Evolutionary conservation across 2,113 vertebrate species (phyloP).

Genomic region (Polyodon spathula): DNA sequence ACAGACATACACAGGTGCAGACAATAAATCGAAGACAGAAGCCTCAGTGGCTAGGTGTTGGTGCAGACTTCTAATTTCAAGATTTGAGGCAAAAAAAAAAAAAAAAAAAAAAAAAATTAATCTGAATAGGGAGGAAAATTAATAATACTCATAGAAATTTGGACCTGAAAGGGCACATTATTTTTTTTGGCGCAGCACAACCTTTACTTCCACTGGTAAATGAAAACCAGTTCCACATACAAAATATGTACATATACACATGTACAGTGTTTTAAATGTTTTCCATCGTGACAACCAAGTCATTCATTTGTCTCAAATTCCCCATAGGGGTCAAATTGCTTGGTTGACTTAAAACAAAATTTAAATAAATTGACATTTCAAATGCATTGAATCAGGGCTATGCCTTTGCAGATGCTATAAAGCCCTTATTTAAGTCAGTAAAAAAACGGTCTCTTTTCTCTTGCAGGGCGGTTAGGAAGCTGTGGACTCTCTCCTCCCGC

Average conservation of each 20-base stretch:
- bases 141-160: too few species aligned
- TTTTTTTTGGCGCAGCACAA: too few species aligned
- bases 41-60: too few species aligned
- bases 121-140: too few species aligned
- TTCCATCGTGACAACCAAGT: background rate
- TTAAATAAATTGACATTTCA: conserved; percentile 37
- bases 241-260: background rate
- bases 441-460: conserved; percentile 74
- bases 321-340: conserved; percentile 51
- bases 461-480: conserved; percentile 75
- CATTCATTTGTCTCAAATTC: conserved; percentile 24
- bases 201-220: too few species aligned
- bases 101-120: too few species aligned
- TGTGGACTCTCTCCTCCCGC: conserved; percentile 73
- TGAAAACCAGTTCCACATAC: too few species aligned
- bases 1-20: too few species aligned
- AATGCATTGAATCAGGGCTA: conserved; percentile 42
- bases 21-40: too few species aligned
- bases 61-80: too few species aligned
- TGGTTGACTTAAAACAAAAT: conserved; percentile 29
- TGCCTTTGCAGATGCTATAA: conserved; percentile 42
- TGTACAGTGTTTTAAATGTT: background rate
- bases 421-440: conserved; percentile 39
- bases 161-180: too few species aligned
- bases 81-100: too few species aligned